These are phyloP conservation scores for Leptinotarsa haldemani DNA, from an alignment of 2,888 invertebrate genomes.

Conservation along the genomic window DNA sequence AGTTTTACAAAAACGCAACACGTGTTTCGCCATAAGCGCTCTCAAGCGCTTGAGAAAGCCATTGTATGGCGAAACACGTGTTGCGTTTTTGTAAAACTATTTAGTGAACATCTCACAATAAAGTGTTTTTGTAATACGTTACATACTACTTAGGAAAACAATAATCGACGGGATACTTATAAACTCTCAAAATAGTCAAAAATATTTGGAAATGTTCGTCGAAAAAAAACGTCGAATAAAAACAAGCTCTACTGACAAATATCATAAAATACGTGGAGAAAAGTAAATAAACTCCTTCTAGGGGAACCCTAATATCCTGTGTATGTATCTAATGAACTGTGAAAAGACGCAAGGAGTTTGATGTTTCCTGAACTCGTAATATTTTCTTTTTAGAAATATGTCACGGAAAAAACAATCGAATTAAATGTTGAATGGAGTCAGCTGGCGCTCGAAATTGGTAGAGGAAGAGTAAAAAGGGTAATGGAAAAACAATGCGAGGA, in stretches of 20 bases:
- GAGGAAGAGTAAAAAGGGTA: background rate
- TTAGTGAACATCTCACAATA: too few species aligned
- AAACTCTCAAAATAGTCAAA: background rate
- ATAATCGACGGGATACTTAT: background rate
- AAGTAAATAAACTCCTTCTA: background rate
- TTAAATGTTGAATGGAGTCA: slow-evolving; percentile 10
- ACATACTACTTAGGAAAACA: too few species aligned
- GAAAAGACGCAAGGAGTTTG: slow-evolving; percentile 9
- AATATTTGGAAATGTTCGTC: background rate
- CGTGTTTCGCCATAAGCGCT: too few species aligned
- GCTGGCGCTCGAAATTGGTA: background rate
- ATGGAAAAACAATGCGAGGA: background rate
- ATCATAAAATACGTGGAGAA: background rate
- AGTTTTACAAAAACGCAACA: too few species aligned
- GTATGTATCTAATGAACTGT: slow-evolving; percentile 4
- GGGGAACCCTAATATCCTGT: background rate
- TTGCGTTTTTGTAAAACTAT: too few species aligned
- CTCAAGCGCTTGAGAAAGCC: too few species aligned
- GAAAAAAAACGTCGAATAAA: background rate
- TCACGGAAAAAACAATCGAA: background rate
- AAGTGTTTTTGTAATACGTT: too few species aligned
- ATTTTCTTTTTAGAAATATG: slow-evolving; percentile 3
- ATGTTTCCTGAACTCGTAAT: slow-evolving; percentile 8
- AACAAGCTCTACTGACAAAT: background rate
- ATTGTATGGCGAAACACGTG: too few species aligned